Evolutionary conservation across 1,140 invertebrate genomes (phyloP).

Genomic region (Hylyphantes graminicola): DNA sequence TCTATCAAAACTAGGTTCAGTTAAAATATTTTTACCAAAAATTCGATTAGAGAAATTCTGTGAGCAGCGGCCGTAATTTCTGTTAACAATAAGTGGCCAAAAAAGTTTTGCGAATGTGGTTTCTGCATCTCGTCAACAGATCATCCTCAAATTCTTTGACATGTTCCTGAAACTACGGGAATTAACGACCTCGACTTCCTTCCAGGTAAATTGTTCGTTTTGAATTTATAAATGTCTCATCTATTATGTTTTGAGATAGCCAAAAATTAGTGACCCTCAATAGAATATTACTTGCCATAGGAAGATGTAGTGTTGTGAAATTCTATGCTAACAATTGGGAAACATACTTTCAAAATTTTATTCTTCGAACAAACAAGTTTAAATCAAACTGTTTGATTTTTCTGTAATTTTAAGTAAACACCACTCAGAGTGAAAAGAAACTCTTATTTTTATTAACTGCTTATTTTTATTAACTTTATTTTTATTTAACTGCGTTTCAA

Average conservation of each 20-base stretch:
- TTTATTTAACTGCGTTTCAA: neutral
- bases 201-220: conserved; percentile 70
- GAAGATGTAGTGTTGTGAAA: no score
- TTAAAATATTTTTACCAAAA: no score
- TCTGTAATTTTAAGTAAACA: no score
- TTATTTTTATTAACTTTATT: no score
- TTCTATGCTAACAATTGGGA: no score
- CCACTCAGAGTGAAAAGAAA: no score
- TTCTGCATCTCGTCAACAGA: conserved; percentile 68
- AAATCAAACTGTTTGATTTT: neutral
- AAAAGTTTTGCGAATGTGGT: neutral
- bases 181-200: conserved; percentile 87
- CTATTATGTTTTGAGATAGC: neutral
- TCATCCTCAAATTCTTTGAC: conserved; percentile 99
- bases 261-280: neutral
- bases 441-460: no score
- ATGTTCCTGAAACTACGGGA: conserved; percentile 99
- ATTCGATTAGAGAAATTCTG: neutral
- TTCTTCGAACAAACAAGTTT: neutral
- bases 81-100: neutral
- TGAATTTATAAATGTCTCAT: neutral
- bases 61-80: neutral
- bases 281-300: no score
- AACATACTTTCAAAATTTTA: no score
- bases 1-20: neutral